phyloP scores from a whole-genome alignment of 2,888 invertebrate genomes.

The Microplitis manilae region DNA sequence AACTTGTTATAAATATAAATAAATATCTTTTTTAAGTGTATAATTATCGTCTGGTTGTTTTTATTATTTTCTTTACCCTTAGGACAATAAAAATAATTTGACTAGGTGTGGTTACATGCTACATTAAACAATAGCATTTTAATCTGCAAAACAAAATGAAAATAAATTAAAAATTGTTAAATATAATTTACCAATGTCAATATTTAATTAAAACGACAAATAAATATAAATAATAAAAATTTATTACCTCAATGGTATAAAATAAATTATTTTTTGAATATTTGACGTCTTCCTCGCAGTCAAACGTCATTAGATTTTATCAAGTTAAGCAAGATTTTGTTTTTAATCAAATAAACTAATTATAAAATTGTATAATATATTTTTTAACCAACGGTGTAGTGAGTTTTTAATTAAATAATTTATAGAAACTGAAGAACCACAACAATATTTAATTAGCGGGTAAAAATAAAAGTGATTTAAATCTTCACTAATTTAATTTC shows the following conservation, averaged over 20 bases:
- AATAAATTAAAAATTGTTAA: background rate
- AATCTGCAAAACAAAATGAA: constrained; percentile 6
- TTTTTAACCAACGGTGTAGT: background rate
- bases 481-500: background rate
- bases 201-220: background rate
- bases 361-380: background rate
- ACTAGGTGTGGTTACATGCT: constrained; percentile 14
- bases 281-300: background rate
- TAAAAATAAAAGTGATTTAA: background rate
- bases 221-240: background rate
- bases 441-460: background rate
- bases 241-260: background rate
- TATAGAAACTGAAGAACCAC: background rate
- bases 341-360: background rate
- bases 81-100: constrained; percentile 1
- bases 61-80: background rate
- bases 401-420: background rate
- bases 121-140: background rate
- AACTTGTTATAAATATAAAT: background rate
- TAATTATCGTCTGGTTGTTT: background rate
- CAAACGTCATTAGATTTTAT: background rate
- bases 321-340: background rate
- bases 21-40: background rate
- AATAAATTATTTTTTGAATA: background rate
- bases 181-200: background rate